Percentiles rank a stretch among this genome's conserved stretches.
Conservation (phyloP, 2,888 invertebrate genomes). For the Andrena haemorrhoa region DNA sequence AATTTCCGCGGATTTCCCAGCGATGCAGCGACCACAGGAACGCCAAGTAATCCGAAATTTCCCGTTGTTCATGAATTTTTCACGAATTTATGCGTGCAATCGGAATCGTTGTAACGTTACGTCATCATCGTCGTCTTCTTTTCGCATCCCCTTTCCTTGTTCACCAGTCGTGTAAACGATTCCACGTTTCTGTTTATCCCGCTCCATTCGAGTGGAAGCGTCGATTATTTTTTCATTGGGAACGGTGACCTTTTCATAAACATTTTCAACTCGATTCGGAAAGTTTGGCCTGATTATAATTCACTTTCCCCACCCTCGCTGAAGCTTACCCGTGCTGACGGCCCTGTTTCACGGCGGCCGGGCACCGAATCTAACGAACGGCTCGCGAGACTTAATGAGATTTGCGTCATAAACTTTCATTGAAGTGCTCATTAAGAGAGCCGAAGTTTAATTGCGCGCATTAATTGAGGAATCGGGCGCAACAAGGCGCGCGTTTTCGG, state of each 20-base stretch:
- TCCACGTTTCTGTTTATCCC: background rate
- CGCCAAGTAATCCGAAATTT: slow-evolving; percentile 24
- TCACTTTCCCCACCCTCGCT: background rate
- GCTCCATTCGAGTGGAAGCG: background rate
- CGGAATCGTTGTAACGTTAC: background rate
- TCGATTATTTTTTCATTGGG: background rate
- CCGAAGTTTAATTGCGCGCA: slow-evolving; percentile 58
- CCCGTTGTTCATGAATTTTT: slow-evolving; percentile 26
- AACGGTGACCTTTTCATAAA: background rate
- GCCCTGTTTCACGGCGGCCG: slow-evolving; percentile 1
- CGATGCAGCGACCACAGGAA: background rate
- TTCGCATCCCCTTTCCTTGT: background rate
- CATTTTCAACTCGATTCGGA: slow-evolving; percentile 8
- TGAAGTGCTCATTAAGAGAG: slow-evolving; percentile 53
- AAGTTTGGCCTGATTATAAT: slow-evolving; percentile 31
- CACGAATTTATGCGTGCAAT: slow-evolving; percentile 29
- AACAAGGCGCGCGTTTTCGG: slow-evolving; percentile 38
- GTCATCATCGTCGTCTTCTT: background rate
- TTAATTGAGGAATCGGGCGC: slow-evolving; percentile 49
- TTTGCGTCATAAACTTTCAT: slow-evolving; percentile 52
- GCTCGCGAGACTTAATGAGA: slow-evolving; percentile 41
- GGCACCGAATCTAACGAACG: slow-evolving; percentile 37
- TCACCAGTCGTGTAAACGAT: background rate
- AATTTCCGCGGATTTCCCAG: slow-evolving; percentile 18
- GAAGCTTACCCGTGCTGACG: slow-evolving; percentile 18